phyloP scores from a whole-genome alignment of 1,140 invertebrate species.

The Samia ricini region DNA sequence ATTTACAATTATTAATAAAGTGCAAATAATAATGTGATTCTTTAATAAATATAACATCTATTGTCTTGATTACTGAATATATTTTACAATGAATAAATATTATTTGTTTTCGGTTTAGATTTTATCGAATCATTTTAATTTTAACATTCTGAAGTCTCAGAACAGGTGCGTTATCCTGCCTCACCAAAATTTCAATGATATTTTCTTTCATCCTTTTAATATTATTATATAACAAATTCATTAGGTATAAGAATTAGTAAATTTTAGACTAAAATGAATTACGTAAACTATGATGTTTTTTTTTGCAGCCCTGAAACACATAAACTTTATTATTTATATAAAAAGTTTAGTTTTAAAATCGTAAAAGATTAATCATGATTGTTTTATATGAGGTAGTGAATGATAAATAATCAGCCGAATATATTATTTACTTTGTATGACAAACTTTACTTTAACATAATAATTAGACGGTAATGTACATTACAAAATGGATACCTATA shows the following conservation, averaged over 20 bases:
- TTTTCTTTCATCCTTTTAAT: too few relatives aligned
- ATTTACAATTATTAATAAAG: constrained; percentile 27
- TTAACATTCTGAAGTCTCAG: too few relatives aligned
- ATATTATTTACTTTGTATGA: neutral
- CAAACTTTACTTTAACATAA: neutral
- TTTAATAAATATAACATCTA: constrained; percentile 33
- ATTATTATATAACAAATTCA: too few relatives aligned
- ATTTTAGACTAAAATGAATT: too few relatives aligned
- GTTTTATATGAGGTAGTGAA: neutral
- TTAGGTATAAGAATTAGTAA: too few relatives aligned
- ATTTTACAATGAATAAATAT: constrained; percentile 23
- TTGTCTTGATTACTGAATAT: constrained; percentile 15
- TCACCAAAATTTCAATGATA: too few relatives aligned
- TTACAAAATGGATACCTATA: constrained; percentile 24
- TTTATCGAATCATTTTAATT: too few relatives aligned
- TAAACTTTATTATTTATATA: constrained; percentile 3
- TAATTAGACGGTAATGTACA: constrained; percentile 14
- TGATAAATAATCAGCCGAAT: neutral
- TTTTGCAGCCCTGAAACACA: too few relatives aligned
- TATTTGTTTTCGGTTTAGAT: too few relatives aligned
- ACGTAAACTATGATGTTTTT: too few relatives aligned
- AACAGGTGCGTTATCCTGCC: too few relatives aligned
- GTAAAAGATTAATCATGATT: neutral
- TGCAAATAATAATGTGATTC: constrained; percentile 26
- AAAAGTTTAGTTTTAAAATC: neutral